Evolutionary conservation across 2,888 invertebrate species (phyloP).

Genomic region (Lymantria dispar): DNA sequence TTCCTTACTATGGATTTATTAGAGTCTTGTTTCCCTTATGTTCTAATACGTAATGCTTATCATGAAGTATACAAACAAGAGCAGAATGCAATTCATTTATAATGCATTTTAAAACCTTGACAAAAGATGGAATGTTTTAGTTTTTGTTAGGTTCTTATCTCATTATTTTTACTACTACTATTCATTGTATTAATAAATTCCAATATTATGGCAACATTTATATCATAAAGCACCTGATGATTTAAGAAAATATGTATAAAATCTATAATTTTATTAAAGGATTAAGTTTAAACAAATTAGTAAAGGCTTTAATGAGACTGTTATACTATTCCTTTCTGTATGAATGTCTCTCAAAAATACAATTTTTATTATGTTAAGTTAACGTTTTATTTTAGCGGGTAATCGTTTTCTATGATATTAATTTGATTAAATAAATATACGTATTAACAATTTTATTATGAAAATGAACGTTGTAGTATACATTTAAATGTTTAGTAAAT

Average conservation of each 20-base stretch:
- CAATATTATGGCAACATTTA: constrained; percentile 28
- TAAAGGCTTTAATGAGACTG: constrained; percentile 57
- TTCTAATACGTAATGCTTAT: constrained; percentile 98
- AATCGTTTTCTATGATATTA: too few species aligned
- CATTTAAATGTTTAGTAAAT: constrained; percentile 1
- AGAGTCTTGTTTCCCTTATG: constrained; percentile 99
- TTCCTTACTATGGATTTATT: constrained; percentile 99
- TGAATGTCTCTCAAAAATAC: constrained; percentile 5
- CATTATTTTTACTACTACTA: constrained; percentile 10
- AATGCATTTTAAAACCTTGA: constrained; percentile 37
- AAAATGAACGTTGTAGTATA: background rate
- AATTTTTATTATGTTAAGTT: constrained; percentile 12
- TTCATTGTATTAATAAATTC: constrained; percentile 29
- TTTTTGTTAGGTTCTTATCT: constrained; percentile 17
- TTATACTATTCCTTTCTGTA: constrained; percentile 45
- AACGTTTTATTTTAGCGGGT: constrained; percentile 5
- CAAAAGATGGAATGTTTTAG: constrained; percentile 34
- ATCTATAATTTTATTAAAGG: constrained; percentile 11
- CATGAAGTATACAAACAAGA: constrained; percentile 97
- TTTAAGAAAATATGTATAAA: background rate
- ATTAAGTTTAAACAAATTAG: constrained; percentile 15
- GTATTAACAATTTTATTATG: background rate
- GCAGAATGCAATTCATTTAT: constrained; percentile 82
- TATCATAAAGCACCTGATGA: background rate
- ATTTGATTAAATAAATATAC: too few species aligned